Base-by-base conservation (phyloP, 2,113 vertebrate species). In the Colossoma macropomum region DNA sequence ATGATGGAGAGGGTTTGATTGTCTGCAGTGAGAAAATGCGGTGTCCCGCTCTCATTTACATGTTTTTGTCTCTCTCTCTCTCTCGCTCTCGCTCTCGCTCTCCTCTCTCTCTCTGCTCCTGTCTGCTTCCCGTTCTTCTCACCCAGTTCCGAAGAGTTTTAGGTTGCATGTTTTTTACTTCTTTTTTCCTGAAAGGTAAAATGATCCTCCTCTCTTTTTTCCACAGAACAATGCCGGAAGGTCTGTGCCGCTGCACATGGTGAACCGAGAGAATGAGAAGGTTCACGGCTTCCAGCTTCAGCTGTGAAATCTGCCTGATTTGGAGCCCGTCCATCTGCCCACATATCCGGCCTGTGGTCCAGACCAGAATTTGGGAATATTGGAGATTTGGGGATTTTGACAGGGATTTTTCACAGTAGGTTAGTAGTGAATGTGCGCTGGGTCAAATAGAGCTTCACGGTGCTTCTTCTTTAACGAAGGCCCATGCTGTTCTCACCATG, bases 151-250 rank as follows among this genome's bases (percentile, higher is more conserved):
- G 84, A 77, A 87, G 83, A 90, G 92, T 92, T 90, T 93, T 91
- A 86, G 77, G 84, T 92, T 91, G 86, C 88, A 79, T 74, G 85
- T 90, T 81, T 65, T 89, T 89, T 86, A 87, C 87, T 68, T 74
- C 68, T 70, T 80, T 88, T 90, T 91, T 90, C 92, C 92, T 88
- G 86, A 88, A 92, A 91, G 87, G 93, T 93, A 94, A 94, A 89
- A 90, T 50, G 89, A 94, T 92, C 91, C 84, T 72, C 83, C 85
- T 87, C 86, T 74, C 72, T 88, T 80, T 86, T 45, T 84, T 82
- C 72, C 48, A 56, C 48, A 72, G 84, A 89, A 92, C 91, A 92
- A 92, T 91, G 87, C 87, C 78, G 68, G 83, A 87, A 85, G 82
- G 88, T 62, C 70, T 85, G 79, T 84, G 69, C 84, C 85, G 79